Evolutionary conservation across 2,888 invertebrate species (phyloP).

Genomic region (Acanthosoma haemorrhoidale): DNA sequence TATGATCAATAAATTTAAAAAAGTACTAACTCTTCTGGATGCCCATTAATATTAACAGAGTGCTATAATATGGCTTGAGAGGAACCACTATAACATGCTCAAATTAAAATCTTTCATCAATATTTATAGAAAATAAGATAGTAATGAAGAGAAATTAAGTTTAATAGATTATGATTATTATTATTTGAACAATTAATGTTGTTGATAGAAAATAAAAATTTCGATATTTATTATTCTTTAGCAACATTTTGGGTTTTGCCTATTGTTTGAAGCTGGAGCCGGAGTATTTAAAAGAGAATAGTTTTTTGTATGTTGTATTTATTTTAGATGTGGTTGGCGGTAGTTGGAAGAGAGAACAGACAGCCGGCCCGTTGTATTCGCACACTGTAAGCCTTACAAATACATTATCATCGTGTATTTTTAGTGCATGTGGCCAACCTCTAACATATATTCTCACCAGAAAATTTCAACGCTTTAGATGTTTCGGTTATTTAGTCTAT

Average conservation of each 20-base stretch:
- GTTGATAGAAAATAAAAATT: no score
- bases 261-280: neutral
- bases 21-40: constrained; percentile 23
- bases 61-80: neutral
- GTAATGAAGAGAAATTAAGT: no score
- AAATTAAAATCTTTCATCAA: no score
- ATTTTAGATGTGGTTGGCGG: constrained; percentile 39
- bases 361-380: constrained; percentile 23
- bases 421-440: constrained; percentile 22
- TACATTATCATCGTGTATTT: constrained; percentile 11
- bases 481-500: neutral
- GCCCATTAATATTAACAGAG: constrained; percentile 24
- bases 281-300: neutral
- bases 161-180: no score
- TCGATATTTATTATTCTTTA: no score
- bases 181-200: no score
- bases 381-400: constrained; percentile 16
- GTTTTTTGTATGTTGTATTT: constrained; percentile 31
- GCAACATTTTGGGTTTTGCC: neutral
- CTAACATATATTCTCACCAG: constrained; percentile 16
- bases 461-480: constrained; percentile 12
- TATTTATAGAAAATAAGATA: no score
- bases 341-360: constrained; percentile 32
- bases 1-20: neutral
- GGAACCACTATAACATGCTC: neutral